Conservation (phyloP, 2,888 invertebrate genomes). For the Parthenolecanium corni region DNA sequence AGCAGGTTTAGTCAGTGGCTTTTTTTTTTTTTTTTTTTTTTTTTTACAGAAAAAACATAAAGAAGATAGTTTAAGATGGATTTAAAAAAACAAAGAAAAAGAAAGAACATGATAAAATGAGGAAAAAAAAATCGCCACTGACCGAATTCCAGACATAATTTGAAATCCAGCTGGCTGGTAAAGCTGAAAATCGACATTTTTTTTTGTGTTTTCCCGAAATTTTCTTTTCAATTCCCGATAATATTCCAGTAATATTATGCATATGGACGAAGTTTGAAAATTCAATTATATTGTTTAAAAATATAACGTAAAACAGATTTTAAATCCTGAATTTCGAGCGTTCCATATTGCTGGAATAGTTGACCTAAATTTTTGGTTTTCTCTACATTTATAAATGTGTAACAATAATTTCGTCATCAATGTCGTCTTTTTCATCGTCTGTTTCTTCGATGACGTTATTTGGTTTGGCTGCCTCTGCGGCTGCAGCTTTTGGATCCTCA, state of each 20-base stretch:
- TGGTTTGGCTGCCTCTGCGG: constrained; percentile 45
- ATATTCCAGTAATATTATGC: no score
- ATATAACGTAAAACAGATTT: no score
- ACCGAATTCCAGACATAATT: background rate
- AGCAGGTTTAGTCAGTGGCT: constrained; percentile 22
- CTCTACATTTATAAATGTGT: constrained; percentile 57
- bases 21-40: background rate
- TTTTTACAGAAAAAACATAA: background rate
- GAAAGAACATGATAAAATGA: background rate
- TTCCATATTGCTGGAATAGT: no score
- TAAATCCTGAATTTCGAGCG: no score
- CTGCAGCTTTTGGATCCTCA: constrained; percentile 50
- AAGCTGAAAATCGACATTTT: background rate
- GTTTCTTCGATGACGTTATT: constrained; percentile 54
- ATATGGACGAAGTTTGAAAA: no score
- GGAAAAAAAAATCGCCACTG: constrained; percentile 3
- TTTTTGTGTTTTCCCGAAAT: background rate
- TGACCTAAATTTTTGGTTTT: background rate
- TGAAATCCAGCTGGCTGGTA: background rate
- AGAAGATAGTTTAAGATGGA: background rate
- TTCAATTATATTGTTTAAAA: no score
- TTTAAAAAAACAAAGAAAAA: background rate
- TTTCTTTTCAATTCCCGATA: no score
- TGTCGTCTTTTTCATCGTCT: constrained; percentile 75
- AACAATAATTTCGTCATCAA: constrained; percentile 70